Conservation (phyloP, 1,140 invertebrate species). For the Macrobrachium rosenbergii region DNA sequence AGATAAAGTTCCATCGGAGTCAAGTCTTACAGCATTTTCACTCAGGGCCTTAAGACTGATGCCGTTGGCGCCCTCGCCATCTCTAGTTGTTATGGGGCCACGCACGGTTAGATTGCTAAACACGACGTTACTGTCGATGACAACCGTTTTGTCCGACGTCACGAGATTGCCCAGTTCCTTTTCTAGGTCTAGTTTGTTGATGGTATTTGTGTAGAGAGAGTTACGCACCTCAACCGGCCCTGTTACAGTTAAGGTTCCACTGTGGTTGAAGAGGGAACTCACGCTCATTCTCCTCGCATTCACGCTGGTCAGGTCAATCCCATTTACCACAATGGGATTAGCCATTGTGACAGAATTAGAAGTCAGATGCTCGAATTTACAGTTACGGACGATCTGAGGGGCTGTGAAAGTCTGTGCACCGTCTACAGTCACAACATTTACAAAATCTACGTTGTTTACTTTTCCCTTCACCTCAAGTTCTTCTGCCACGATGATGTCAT, state of each 20-base stretch:
- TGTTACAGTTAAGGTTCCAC: conserved; percentile 16
- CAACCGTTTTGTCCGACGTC: background rate
- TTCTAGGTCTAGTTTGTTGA: background rate
- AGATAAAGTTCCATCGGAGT: background rate
- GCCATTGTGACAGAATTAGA: background rate
- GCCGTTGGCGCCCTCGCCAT: conserved; percentile 2
- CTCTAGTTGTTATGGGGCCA: background rate
- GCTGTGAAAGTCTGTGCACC: background rate
- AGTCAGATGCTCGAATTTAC: background rate
- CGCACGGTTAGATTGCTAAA: conserved; percentile 12
- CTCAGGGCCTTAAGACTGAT: conserved; percentile 4
- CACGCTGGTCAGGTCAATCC: conserved; percentile 9
- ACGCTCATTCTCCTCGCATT: background rate
- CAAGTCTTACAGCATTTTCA: conserved; percentile 26
- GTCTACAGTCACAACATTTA: background rate
- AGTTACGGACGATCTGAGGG: background rate
- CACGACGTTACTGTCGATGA: background rate
- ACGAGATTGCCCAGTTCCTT: conserved; percentile 14
- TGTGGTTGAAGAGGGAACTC: background rate
- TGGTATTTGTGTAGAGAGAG: background rate
- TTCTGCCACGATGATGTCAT: background rate
- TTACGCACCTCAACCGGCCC: conserved; percentile 9
- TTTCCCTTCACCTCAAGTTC: background rate
- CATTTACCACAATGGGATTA: background rate
- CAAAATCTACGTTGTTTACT: conserved; percentile 17